Evolutionary conservation across 1,140 invertebrate species (phyloP).

Genomic region (Mesaphorura yosii): DNA sequence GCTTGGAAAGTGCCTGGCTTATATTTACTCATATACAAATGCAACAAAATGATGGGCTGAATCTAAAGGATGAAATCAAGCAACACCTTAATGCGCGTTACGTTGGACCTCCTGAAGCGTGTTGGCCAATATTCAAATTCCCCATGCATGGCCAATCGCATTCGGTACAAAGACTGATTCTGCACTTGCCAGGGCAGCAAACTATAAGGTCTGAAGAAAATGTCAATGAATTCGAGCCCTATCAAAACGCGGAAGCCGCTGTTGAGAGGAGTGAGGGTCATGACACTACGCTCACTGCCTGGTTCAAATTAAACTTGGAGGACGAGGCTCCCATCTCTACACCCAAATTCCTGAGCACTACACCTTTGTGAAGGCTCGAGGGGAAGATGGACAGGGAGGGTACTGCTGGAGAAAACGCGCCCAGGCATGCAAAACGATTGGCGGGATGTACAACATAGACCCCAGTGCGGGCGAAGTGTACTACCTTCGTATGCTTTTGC

Average conservation of each 20-base stretch:
- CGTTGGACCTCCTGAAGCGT: constrained; percentile 31
- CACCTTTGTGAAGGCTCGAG: too few species aligned
- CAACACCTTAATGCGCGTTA: constrained; percentile 22
- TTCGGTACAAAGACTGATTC: constrained; percentile 37
- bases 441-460: constrained; percentile 1
- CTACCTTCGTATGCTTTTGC: constrained; percentile 33
- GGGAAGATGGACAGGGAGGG: constrained; percentile 1
- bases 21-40: too few species aligned
- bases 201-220: too few species aligned
- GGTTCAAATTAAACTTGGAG: constrained; percentile 17
- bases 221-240: constrained; percentile 33
- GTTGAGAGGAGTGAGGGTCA: neutral
- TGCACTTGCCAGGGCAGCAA: too few species aligned
- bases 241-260: constrained; percentile 14
- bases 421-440: neutral
- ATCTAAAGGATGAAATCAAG: constrained; percentile 28
- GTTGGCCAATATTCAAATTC: constrained; percentile 30
- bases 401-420: neutral
- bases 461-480: constrained; percentile 12
- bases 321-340: constrained; percentile 27
- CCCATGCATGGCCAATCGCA: constrained; percentile 24
- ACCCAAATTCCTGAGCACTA: constrained; percentile 30
- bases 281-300: constrained; percentile 27
- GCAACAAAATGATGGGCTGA: constrained; percentile 19
- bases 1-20: too few species aligned